phyloP scores from a whole-genome alignment of 2,797 vertebrate genomes.

The Crenichthys baileyi region DNA sequence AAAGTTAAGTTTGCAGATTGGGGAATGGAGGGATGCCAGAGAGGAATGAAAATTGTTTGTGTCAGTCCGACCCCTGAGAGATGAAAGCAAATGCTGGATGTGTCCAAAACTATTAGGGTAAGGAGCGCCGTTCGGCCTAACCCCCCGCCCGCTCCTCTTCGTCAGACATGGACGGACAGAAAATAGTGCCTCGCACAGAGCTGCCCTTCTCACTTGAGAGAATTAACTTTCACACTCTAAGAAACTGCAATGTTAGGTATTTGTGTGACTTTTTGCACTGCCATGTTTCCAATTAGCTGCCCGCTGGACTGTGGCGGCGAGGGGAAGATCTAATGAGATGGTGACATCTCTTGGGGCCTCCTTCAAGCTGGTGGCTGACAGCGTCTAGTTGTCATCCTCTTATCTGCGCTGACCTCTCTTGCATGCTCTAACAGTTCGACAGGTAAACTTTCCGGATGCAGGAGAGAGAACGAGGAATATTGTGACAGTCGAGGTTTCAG shows the following conservation, averaged over 20 bases:
- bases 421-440: neutral
- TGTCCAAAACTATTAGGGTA: constrained; percentile 80
- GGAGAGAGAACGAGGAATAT: neutral
- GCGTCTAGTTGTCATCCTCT: neutral
- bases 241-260: constrained; percentile 22
- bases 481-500: neutral
- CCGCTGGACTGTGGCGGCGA: neutral
- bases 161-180: constrained; percentile 39
- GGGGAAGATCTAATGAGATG: constrained; percentile 21
- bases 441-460: neutral
- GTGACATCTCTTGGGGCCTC: constrained; percentile 19
- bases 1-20: constrained; percentile 39
- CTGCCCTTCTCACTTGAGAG: constrained; percentile 50
- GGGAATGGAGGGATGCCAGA: constrained; percentile 10
- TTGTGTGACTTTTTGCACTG: constrained; percentile 29
- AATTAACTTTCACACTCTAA: constrained; percentile 43
- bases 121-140: constrained; percentile 40
- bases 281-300: constrained; percentile 43
- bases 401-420: neutral
- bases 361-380: constrained; percentile 13
- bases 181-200: constrained; percentile 29
- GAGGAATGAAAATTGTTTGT: constrained; percentile 75
- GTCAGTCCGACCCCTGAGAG: constrained; percentile 79
- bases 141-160: neutral
- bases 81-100: constrained; percentile 80